These are phyloP conservation scores for Epinotia brunnichana DNA, from an alignment of 2,888 invertebrate species.

Conservation along the genomic window DNA sequence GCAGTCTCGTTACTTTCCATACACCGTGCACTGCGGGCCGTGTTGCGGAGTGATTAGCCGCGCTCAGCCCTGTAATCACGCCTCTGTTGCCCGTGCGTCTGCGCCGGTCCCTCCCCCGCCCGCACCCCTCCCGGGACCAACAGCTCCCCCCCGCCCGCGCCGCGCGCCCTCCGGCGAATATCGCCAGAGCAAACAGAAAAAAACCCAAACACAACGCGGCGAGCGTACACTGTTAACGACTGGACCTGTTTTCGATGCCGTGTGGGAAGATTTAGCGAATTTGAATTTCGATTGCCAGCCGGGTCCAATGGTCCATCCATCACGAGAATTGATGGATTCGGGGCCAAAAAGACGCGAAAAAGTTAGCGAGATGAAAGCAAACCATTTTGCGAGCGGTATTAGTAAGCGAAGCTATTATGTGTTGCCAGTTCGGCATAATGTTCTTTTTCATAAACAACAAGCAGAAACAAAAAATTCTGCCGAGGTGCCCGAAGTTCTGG, in stretches of 20 bases:
- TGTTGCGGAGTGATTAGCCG: slow-evolving; percentile 79
- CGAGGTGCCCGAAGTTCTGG: slow-evolving; percentile 6
- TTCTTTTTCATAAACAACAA: slow-evolving; percentile 35
- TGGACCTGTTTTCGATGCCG: slow-evolving; percentile 77
- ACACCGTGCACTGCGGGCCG: slow-evolving; percentile 58
- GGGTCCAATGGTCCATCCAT: slow-evolving; percentile 78
- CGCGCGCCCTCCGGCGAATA: slow-evolving; percentile 67
- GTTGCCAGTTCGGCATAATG: slow-evolving; percentile 50
- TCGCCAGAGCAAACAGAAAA: slow-evolving; percentile 77
- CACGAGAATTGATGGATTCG: slow-evolving; percentile 82
- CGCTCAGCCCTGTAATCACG: slow-evolving; percentile 80
- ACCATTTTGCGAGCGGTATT: slow-evolving; percentile 73
- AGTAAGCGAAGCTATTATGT: slow-evolving; percentile 74
- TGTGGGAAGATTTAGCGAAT: slow-evolving; percentile 84
- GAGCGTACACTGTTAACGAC: slow-evolving; percentile 78
- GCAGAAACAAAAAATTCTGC: slow-evolving; percentile 16
- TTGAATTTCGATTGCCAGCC: slow-evolving; percentile 80
- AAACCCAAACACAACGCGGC: slow-evolving; percentile 63
- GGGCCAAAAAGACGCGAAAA: slow-evolving; percentile 78
- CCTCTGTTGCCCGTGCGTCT: slow-evolving; percentile 79
- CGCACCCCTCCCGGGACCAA: slow-evolving; percentile 49
- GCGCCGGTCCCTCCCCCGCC: slow-evolving; percentile 58
- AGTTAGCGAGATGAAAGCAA: slow-evolving; percentile 74
- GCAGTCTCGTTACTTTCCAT: slow-evolving; percentile 48
- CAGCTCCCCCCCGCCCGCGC: slow-evolving; percentile 52